Evolutionary conservation across 1,140 invertebrate species (phyloP), one percentile per base, ranked within the genome.

Genomic region (Agrilus planipennis): DNA sequence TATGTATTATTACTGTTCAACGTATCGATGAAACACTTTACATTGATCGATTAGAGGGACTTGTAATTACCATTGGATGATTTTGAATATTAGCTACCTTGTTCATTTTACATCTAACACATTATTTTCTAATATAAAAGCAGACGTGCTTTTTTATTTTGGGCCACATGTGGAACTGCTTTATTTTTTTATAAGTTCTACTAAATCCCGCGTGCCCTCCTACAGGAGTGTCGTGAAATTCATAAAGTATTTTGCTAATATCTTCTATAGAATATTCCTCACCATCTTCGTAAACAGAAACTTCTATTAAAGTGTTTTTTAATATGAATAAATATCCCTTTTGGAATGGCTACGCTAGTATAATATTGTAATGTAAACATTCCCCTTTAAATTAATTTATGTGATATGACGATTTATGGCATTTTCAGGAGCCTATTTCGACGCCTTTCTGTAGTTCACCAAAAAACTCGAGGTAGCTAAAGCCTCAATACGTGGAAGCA

Each of bases 31-130:
- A n/a, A n/a, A n/a, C n/a, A n/a, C n/a, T n/a, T n/a, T n/a, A n/a
- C n/a, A n/a, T n/a, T n/a, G 50, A 53, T 15, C 14, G 27, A 9
- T 15, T 1, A 11, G 18, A 23, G 1, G 19, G 14, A 2, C 18
- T 12, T 20, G 35, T 28, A 25, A 34, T 49, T 28, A 41, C 44
- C 25, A 47, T 20, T n/a, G 45, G 41, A 6, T 39, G 32, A 2
- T 20, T 43, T 19, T 41, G n/a, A 39, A 34, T 6, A 14, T n/a
- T 10, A 45, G 39, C 4, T 34, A 39, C 37, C 49, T 54, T 28
- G 42, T 34, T 31, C 42, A 14, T n/a, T 22, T 29, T 7, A 34
- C 10, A 15, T 38, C 15, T 47, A 4, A 39, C 15, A 12, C 43
- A 45, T 12, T n/a, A n/a, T n/a, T 20, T 17, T 12, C 12, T 34